Evolutionary conservation across 2,888 invertebrate genomes (phyloP).

Genomic region (Uropetala carovei): DNA sequence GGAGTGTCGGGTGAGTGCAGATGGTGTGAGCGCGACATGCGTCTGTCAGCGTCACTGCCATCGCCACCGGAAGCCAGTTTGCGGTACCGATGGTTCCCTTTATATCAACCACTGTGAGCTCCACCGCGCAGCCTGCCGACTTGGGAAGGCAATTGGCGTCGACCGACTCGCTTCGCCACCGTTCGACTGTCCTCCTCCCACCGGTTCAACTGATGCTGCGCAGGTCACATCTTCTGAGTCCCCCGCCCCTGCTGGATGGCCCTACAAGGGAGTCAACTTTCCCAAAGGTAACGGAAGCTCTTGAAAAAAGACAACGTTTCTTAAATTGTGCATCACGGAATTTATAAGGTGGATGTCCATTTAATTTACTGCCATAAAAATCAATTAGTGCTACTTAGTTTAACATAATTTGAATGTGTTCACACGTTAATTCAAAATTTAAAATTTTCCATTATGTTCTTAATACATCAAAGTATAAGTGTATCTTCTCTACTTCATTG

Average conservation of each 20-base stretch:
- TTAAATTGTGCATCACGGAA: no score
- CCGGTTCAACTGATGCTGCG: not conserved
- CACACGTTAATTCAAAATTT: no score
- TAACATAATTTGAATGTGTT: no score
- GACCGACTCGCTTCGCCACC: slow-evolving; percentile 72
- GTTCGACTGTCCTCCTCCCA: slow-evolving; percentile 28
- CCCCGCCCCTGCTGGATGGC: slow-evolving; percentile 15
- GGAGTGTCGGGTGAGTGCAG: slow-evolving; percentile 78
- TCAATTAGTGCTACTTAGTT: no score
- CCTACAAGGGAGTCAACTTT: slow-evolving; percentile 25
- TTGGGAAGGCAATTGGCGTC: slow-evolving; percentile 77
- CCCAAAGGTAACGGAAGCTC: slow-evolving; percentile 27
- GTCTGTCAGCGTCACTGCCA: slow-evolving; percentile 80
- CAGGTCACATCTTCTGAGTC: slow-evolving; percentile 65
- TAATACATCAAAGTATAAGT: no score
- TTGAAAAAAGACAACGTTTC: no score
- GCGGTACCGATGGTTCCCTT: slow-evolving; percentile 82
- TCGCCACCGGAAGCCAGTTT: slow-evolving; percentile 78
- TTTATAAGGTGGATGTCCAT: no score
- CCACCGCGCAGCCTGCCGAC: slow-evolving; percentile 80
- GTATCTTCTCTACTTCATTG: no score
- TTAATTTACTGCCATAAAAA: no score
- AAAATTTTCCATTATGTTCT: no score
- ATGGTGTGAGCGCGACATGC: slow-evolving; percentile 77
- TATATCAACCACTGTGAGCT: slow-evolving; percentile 84